Percentiles rank a stretch among this genome's conserved stretches.
These are phyloP conservation scores for Alaudala cheleensis DNA, from an alignment of 2,113 vertebrate species.

Conservation along the genomic window DNA sequence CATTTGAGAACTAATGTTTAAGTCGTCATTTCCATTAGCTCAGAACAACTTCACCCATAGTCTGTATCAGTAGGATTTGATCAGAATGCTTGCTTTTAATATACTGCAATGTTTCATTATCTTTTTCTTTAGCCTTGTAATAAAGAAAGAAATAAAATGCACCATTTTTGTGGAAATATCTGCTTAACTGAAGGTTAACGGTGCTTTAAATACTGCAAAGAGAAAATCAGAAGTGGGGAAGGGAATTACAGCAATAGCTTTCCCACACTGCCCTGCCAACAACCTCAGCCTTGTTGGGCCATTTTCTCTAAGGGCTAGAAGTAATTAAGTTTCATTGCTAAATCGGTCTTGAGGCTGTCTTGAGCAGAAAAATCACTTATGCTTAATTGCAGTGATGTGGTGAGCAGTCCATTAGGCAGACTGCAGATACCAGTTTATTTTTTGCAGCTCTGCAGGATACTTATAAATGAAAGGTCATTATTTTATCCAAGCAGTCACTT, in stretches of 20 bases:
- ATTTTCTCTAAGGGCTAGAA: constrained; percentile 43
- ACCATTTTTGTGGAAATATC: not conserved
- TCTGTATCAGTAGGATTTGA: not conserved
- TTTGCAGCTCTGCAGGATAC: constrained; percentile 27
- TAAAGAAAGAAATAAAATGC: not conserved
- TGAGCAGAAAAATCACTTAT: constrained; percentile 60
- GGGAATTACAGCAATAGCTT: not conserved
- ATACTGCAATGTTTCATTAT: not conserved
- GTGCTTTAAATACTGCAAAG: not conserved
- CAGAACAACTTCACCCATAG: not conserved
- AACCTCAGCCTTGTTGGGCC: constrained; percentile 4
- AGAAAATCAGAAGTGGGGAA: not conserved
- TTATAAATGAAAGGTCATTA: constrained; percentile 41
- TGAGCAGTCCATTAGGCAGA: constrained; percentile 6
- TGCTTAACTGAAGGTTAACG: not conserved
- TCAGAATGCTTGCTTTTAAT: not conserved
- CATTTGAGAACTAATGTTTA: not conserved
- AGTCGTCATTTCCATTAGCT: not conserved
- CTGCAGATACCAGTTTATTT: constrained; percentile 11
- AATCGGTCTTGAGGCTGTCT: constrained; percentile 60
- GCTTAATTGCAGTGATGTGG: constrained; percentile 38
- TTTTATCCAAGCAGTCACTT: constrained; percentile 13
- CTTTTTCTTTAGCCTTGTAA: not conserved
- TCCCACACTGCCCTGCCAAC: constrained; percentile 45
- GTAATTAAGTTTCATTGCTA: constrained; percentile 66